Evolutionary conservation across 2,797 vertebrate genomes (phyloP).

Genomic region (Ceryle rudis): DNA sequence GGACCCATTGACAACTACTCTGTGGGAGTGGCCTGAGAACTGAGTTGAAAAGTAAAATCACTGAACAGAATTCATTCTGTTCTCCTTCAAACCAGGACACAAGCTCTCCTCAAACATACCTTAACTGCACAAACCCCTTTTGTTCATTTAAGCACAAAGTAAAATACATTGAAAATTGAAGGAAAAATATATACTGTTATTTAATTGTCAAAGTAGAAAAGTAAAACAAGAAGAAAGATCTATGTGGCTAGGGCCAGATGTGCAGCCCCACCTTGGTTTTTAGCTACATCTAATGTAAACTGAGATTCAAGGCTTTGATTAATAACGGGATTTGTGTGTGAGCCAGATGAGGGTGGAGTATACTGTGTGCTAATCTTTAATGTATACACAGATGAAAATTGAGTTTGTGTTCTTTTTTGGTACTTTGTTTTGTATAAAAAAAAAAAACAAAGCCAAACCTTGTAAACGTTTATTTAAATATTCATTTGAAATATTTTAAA

Average conservation of each 20-base stretch:
- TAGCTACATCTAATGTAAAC: not conserved
- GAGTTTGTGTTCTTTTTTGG: not conserved
- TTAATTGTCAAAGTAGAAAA: not conserved
- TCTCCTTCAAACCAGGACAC: no score
- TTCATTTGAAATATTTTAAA: not conserved
- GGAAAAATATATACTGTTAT: not conserved
- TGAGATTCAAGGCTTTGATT: not conserved
- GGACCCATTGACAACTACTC: no score
- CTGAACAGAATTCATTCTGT: no score
- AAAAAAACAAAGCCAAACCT: not conserved
- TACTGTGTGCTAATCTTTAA: not conserved
- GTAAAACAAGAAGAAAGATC: not conserved
- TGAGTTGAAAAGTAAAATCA: no score
- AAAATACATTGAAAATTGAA: not conserved
- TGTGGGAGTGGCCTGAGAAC: no score
- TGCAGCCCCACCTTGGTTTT: not conserved
- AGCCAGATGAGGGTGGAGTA: constrained; percentile 20
- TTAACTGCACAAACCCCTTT: not conserved
- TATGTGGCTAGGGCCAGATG: not conserved
- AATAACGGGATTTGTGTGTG: not conserved
- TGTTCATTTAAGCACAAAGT: not conserved
- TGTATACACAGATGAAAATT: not conserved
- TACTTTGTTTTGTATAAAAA: not conserved
- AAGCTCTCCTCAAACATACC: not conserved
- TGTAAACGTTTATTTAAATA: not conserved